A percentile compares a stretch with the other conserved stretches of the same genome.
phyloP scores from a whole-genome alignment of 2,888 invertebrate species.

The Anthrax anthrax region DNA sequence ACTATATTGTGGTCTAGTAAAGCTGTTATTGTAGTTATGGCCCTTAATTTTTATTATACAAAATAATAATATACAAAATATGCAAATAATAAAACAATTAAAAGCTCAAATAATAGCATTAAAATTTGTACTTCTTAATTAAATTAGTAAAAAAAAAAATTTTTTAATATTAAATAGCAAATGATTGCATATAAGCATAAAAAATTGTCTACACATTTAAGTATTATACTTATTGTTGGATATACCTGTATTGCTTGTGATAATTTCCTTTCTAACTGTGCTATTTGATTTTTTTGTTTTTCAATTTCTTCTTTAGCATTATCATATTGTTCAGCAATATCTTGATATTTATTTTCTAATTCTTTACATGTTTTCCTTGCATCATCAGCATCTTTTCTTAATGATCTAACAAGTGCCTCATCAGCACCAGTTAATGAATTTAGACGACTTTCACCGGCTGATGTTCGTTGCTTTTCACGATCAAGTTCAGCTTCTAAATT shows the following conservation, averaged over 20 bases:
- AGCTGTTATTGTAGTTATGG: not conserved
- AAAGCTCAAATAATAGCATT: no score
- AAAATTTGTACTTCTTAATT: no score
- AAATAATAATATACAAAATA: not conserved
- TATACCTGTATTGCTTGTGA: constrained; percentile 48
- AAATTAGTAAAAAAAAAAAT: no score
- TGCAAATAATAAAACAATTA: not conserved
- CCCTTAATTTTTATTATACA: not conserved
- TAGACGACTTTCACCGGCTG: constrained; percentile 29
- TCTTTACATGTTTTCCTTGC: constrained; percentile 66
- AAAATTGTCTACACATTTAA: not conserved
- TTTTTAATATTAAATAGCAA: not conserved
- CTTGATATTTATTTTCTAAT: constrained; percentile 63
- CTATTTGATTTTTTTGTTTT: constrained; percentile 62
- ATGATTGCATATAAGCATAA: no score
- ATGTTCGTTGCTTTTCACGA: constrained; percentile 44
- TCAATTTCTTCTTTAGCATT: constrained; percentile 60
- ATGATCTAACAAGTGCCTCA: constrained; percentile 48
- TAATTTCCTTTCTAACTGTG: constrained; percentile 60
- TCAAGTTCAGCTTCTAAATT: constrained; percentile 72
- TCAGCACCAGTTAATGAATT: constrained; percentile 37
- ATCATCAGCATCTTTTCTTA: constrained; percentile 60
- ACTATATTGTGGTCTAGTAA: constrained; percentile 23
- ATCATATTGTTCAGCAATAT: constrained; percentile 62
- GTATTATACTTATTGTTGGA: constrained; percentile 15